Evolutionary conservation across 2,113 vertebrate genomes (phyloP).

Genomic region (Percina caprodes): DNA sequence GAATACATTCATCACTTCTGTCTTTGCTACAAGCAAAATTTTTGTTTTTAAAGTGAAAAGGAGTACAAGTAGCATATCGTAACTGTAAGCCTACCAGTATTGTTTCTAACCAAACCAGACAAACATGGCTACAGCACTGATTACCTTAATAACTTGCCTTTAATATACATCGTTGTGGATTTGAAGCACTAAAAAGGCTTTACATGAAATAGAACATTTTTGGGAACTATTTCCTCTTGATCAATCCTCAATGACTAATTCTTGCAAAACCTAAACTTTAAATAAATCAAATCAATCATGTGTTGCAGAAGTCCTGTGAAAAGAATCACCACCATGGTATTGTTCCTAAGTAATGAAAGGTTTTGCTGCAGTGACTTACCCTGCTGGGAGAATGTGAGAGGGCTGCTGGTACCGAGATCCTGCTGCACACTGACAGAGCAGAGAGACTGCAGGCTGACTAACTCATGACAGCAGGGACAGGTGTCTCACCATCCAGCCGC

Average conservation of each 20-base stretch:
- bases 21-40: no score
- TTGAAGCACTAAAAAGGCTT: background rate
- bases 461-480: constrained; percentile 48
- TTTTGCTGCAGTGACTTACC: constrained; percentile 56
- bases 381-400: background rate
- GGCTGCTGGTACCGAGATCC: background rate
- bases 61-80: no score
- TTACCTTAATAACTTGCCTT: background rate
- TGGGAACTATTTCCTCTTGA: background rate
- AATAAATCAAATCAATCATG: background rate
- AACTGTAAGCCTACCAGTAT: no score
- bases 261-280: background rate
- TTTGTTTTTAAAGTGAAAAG: no score
- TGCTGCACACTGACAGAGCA: constrained; percentile 30
- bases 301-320: background rate
- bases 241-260: background rate
- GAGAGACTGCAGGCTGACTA: constrained; percentile 10
- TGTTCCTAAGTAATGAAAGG: background rate
- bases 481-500: constrained; percentile 23
- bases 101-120: background rate
- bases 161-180: background rate
- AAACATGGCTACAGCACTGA: background rate
- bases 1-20: no score
- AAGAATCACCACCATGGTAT: background rate
- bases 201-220: background rate